Conservation (phyloP, 2,113 vertebrate species). For the Nesoenas mayeri region DNA sequence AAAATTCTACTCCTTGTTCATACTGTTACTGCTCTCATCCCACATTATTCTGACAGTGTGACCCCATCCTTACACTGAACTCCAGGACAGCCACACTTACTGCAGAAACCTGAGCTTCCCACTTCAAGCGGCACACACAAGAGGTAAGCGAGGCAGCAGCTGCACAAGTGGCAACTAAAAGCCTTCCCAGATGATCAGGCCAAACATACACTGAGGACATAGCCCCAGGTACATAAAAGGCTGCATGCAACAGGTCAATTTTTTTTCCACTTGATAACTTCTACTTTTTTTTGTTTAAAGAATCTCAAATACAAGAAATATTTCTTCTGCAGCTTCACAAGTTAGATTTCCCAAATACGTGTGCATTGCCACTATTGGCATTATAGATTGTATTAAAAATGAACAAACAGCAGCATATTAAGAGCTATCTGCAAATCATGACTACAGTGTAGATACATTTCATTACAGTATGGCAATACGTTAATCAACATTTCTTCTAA, state of each 20-base stretch:
- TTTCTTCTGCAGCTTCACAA: neutral
- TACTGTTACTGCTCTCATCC: neutral
- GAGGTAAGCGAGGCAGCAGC: neutral
- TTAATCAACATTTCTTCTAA: neutral
- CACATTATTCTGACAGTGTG: neutral
- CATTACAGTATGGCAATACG: neutral
- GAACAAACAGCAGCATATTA: neutral
- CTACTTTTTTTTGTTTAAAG: neutral
- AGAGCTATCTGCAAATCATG: neutral
- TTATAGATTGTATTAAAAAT: neutral
- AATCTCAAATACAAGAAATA: neutral
- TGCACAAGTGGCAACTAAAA: neutral
- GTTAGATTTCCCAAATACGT: neutral
- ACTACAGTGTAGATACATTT: neutral
- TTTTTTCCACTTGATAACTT: neutral
- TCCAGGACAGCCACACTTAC: neutral
- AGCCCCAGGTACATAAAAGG: neutral
- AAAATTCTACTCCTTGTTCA: neutral
- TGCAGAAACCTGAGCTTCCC: neutral
- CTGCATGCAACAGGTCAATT: neutral
- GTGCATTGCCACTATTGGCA: neutral
- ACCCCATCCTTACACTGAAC: neutral
- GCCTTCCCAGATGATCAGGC: neutral
- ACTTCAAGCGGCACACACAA: rapidly evolving
- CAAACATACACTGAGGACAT: neutral